Percentiles rank a stretch among this genome's conserved stretches.
Conservation (phyloP, 2,888 invertebrate genomes). For the Pogonocherus hispidulus region DNA sequence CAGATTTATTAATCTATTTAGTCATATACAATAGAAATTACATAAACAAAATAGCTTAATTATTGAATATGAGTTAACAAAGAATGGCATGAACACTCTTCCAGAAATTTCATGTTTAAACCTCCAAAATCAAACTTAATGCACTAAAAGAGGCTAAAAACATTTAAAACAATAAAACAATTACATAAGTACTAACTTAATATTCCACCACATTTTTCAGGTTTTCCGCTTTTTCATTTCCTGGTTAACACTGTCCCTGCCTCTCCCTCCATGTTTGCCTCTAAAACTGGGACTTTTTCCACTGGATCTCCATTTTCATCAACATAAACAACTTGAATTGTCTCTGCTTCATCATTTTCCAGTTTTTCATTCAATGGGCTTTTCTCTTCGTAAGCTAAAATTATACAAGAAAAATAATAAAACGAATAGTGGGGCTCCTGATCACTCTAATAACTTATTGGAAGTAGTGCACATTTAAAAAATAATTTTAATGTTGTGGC, state of each 20-base stretch:
- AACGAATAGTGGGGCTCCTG: not conserved
- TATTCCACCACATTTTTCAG: not conserved
- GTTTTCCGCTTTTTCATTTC: conserved; percentile 1
- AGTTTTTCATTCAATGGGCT: not conserved
- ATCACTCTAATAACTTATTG: not conserved
- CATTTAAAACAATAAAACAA: not conserved
- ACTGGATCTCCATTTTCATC: conserved; percentile 4
- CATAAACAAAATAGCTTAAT: too few relatives aligned
- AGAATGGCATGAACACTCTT: too few relatives aligned
- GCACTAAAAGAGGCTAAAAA: not conserved
- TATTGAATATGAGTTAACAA: too few relatives aligned
- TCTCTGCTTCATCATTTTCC: not conserved
- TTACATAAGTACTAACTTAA: not conserved
- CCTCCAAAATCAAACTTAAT: too few relatives aligned
- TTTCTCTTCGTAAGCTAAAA: conserved; percentile 4
- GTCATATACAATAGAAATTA: too few relatives aligned
- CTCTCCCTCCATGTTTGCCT: not conserved
- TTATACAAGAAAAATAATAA: conserved; percentile 1
- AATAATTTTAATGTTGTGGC: too few relatives aligned
- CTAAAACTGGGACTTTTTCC: not conserved
- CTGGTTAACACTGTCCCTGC: not conserved
- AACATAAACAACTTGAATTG: conserved; percentile 6
- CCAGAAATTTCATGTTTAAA: too few relatives aligned
- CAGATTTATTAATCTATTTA: too few relatives aligned
- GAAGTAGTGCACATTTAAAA: not conserved